These are phyloP conservation scores for Turritopsis rubra DNA, from an alignment of 30 jellyfish, hydroid and myxozoan species.

Conservation along the genomic window DNA sequence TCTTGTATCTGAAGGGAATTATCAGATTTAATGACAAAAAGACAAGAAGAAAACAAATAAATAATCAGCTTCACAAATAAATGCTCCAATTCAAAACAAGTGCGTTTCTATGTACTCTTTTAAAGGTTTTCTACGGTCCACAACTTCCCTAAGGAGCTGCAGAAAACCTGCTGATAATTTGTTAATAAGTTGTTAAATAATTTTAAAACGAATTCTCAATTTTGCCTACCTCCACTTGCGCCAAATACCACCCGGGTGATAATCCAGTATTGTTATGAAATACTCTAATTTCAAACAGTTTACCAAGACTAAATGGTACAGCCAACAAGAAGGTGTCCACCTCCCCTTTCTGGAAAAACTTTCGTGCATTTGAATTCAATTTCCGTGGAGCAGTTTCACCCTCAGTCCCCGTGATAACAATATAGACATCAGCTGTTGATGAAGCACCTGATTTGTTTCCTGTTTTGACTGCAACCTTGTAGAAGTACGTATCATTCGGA, in stretches of 20 bases:
- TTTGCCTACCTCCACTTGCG: slow-evolving; percentile 71
- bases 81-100: not conserved
- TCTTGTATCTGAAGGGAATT: slow-evolving; percentile 47
- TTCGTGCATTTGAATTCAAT: slow-evolving; percentile 45
- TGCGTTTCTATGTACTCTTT: too few relatives aligned
- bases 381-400: slow-evolving; percentile 88
- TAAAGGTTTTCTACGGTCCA: too few relatives aligned
- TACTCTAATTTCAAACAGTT: slow-evolving; percentile 43
- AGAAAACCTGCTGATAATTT: too few relatives aligned
- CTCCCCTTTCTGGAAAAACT: slow-evolving; percentile 70
- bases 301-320: slow-evolving; percentile 81
- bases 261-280: slow-evolving; percentile 85
- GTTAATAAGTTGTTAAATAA: not conserved
- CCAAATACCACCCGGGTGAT: slow-evolving; percentile 93
- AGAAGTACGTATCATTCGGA: slow-evolving; percentile 74
- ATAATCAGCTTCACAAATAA: not conserved
- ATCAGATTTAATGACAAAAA: not conserved
- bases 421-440: slow-evolving; percentile 79
- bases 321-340: slow-evolving; percentile 68
- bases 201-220: not conserved
- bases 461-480: slow-evolving; percentile 75
- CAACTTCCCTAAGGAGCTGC: too few relatives aligned
- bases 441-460: slow-evolving; percentile 68
- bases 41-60: not conserved
- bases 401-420: slow-evolving; percentile 16